Percentiles rank a stretch among this genome's conserved stretches.
These are phyloP conservation scores for Temnopleurus reevesii DNA, from an alignment of 53 echinoderm and acorn worm genomes.

Conservation along the genomic window DNA sequence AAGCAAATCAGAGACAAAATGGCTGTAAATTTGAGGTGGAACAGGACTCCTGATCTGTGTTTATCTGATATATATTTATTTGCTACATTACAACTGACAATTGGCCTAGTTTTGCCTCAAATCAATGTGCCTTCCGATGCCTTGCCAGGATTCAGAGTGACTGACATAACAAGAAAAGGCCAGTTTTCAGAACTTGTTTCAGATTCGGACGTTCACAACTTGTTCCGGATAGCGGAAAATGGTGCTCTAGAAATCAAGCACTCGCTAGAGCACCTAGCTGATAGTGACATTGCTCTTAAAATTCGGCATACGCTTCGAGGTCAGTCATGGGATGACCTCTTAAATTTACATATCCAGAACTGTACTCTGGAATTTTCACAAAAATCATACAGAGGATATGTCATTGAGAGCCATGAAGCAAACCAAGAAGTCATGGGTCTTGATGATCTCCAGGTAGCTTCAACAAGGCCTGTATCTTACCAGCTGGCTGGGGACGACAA, in stretches of 20 bases:
- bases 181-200: conserved; percentile 28
- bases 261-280: conserved; percentile 20
- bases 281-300: conserved; percentile 39
- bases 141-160: conserved; percentile 37
- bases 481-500: conserved; percentile 36
- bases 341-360: not conserved
- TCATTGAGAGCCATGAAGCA: conserved; percentile 8
- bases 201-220: conserved; percentile 28
- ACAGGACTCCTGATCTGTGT: conserved; percentile 8
- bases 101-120: conserved; percentile 32
- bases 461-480: conserved; percentile 43
- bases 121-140: conserved; percentile 50
- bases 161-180: not conserved
- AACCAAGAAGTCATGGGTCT: conserved; percentile 20
- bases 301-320: not conserved
- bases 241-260: conserved; percentile 33
- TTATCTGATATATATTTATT: conserved; percentile 13
- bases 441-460: not conserved
- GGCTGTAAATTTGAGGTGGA: conserved; percentile 20
- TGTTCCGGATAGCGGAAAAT: conserved; percentile 46
- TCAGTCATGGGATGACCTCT: conserved; percentile 8
- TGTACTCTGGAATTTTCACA: not conserved
- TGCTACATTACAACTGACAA: conserved; percentile 16
- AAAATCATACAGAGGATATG: not conserved
- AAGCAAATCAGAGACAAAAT: not conserved